Conservation (phyloP, 2,797 vertebrate species). For the Sciurus carolinensis region DNA sequence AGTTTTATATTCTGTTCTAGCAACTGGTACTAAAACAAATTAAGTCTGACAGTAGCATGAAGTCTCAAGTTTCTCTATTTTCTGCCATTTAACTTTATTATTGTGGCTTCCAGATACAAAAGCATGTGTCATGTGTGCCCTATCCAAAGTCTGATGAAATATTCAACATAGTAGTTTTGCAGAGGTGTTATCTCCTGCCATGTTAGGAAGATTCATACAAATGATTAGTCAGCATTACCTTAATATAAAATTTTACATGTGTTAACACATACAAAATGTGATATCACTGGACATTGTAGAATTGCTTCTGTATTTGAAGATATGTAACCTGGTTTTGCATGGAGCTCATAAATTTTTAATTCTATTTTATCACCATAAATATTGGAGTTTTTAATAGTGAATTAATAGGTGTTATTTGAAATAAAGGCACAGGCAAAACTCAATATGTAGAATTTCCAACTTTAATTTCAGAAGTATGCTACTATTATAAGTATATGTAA, state of each 20-base stretch:
- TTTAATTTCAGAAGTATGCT: conserved; percentile 26
- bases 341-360: conserved; percentile 23
- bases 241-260: background rate
- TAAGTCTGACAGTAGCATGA: background rate
- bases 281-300: background rate
- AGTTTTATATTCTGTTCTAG: conserved; percentile 1
- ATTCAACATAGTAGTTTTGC: background rate
- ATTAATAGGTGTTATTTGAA: conserved; percentile 44
- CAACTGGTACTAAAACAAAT: background rate
- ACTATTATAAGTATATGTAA: background rate
- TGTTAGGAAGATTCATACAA: background rate
- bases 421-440: conserved; percentile 7
- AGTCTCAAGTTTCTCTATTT: background rate
- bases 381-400: conserved; percentile 35
- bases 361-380: conserved; percentile 9
- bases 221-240: conserved; percentile 16
- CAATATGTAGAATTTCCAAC: conserved; percentile 6
- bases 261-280: background rate
- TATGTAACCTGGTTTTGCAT: background rate
- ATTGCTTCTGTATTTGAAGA: background rate
- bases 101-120: background rate
- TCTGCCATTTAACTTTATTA: background rate
- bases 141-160: background rate
- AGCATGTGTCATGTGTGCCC: background rate
- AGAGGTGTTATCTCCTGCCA: background rate